These are phyloP conservation scores for Antechinus stuartii DNA, from an alignment of 2,113 vertebrate genomes.

Conservation along the genomic window DNA sequence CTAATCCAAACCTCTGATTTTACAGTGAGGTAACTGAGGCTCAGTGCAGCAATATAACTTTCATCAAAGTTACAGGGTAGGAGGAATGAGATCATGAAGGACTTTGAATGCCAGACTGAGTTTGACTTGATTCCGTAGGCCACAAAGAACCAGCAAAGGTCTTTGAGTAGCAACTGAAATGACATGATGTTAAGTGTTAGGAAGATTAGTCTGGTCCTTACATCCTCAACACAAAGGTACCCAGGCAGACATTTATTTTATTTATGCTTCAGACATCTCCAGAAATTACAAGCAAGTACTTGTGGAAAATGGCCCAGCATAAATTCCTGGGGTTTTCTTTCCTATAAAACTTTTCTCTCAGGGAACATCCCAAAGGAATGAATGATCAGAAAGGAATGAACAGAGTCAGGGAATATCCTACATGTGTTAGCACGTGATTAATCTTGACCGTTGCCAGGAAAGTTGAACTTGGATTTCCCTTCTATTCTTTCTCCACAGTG, in stretches of 20 bases:
- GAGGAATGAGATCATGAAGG: not conserved
- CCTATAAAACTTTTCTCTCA: constrained; percentile 8
- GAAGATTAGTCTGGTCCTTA: not conserved
- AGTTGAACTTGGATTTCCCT: constrained; percentile 25
- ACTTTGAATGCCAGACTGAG: not conserved
- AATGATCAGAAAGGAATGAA: constrained; percentile 71
- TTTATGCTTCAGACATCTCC: constrained; percentile 34
- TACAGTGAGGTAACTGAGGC: not conserved
- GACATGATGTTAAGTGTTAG: not conserved
- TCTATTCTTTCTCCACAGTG: not conserved
- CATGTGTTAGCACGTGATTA: constrained; percentile 36
- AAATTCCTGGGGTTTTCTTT: constrained; percentile 57
- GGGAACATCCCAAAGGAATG: constrained; percentile 56
- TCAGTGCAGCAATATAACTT: not conserved
- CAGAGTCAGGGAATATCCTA: constrained; percentile 59
- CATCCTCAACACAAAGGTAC: not conserved
- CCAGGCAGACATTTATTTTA: not conserved
- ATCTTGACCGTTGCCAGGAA: constrained; percentile 37
- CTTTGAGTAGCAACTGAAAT: not conserved
- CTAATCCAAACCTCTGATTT: not conserved
- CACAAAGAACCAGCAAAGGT: not conserved
- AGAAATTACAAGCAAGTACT: constrained; percentile 26
- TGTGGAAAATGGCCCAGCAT: constrained; percentile 4
- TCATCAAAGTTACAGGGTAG: not conserved
- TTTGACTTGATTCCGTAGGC: not conserved